Evolutionary conservation across 2,888 invertebrate species (phyloP), one percentile per base, ranked within the genome.

Genomic region (Linnaemya vulpina): DNA sequence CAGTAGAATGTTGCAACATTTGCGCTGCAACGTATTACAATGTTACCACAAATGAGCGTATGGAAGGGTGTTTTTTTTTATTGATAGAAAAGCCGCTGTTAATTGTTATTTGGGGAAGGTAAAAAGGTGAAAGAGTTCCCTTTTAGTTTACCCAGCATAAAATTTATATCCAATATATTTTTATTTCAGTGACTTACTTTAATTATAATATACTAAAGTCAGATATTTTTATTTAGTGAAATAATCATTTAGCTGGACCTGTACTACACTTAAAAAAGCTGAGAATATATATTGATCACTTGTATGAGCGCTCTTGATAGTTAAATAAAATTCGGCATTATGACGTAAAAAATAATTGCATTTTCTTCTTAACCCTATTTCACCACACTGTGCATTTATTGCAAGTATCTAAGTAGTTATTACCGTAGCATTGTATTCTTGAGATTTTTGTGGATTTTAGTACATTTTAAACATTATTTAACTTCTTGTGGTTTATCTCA

Each of bases 381-480:
- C 3, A 20, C 20, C 20, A 17, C n/a, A 67, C 17, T 55, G 3
- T 68, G 11, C 22, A 65, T 30, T 49, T 70, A 55, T 71, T 79
- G 15, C 49, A 65, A 79, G 10, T 38, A 20, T 35, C 20, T 49
- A 62, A 62, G 25, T 70, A 51, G 40, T 67, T 65, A 73, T 77
- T 76, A 49, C 60, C 67, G 46, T 65, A 74, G 67, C 60, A 60
- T 68, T 83, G 25, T 81, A 63, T 62, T 79, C 40, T 75, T 84
- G 83, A 75, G 81, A 83, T 83, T 86, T 83, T 84, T 86, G 82
- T 79, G 83, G 78, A 87, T 86, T 84, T 85, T 76, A 70, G 73
- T 84, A 83, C 83, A 84, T 87, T 86, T 87, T 85, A 86, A 84
- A 83, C 84, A 86, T 83, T 83, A 84, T 87, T 84, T 87, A 86